These are phyloP conservation scores for Sebastolobus altivelis DNA, from an alignment of 2,797 vertebrate genomes.

Conservation along the genomic window DNA sequence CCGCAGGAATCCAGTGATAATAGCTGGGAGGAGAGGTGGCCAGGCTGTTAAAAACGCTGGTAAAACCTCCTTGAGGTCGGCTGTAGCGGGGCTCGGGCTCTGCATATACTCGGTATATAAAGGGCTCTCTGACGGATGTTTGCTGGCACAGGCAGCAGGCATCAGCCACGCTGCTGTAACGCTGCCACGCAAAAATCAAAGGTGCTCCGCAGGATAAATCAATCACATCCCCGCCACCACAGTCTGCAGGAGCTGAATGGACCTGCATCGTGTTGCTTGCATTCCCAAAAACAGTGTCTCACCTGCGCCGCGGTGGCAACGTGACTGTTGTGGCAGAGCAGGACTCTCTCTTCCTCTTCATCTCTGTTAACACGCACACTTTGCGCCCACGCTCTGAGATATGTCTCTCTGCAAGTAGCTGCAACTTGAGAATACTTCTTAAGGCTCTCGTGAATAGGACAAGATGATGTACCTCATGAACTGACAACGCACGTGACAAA, in stretches of 20 bases:
- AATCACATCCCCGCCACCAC: constrained; percentile 63
- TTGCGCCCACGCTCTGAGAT: constrained; percentile 41
- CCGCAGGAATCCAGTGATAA: constrained; percentile 75
- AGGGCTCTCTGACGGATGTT: constrained; percentile 55
- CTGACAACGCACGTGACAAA: constrained; percentile 70
- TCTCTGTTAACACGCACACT: constrained; percentile 49
- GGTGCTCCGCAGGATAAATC: constrained; percentile 55
- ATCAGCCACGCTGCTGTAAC: constrained; percentile 44
- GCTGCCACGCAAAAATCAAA: constrained; percentile 64
- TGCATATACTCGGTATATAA: constrained; percentile 2
- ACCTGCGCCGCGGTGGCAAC: constrained; percentile 59
- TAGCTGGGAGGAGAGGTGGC: constrained; percentile 61
- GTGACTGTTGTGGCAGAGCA: constrained; percentile 52
- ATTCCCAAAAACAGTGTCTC: constrained; percentile 73
- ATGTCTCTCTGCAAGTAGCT: constrained; percentile 48
- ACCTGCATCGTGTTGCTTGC: constrained; percentile 70
- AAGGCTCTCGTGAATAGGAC: constrained; percentile 55
- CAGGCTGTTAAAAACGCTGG: constrained; percentile 73
- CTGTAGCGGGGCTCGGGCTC: constrained; percentile 26
- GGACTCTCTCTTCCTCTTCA: constrained; percentile 43
- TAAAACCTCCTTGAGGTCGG: constrained; percentile 59
- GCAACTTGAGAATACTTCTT: constrained; percentile 73
- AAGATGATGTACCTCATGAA: constrained; percentile 59
- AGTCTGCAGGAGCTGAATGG: constrained; percentile 79
- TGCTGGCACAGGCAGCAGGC: constrained; percentile 55